Evolutionary conservation across 2,113 vertebrate species (phyloP).

Genomic region (Pterocles gutturalis): DNA sequence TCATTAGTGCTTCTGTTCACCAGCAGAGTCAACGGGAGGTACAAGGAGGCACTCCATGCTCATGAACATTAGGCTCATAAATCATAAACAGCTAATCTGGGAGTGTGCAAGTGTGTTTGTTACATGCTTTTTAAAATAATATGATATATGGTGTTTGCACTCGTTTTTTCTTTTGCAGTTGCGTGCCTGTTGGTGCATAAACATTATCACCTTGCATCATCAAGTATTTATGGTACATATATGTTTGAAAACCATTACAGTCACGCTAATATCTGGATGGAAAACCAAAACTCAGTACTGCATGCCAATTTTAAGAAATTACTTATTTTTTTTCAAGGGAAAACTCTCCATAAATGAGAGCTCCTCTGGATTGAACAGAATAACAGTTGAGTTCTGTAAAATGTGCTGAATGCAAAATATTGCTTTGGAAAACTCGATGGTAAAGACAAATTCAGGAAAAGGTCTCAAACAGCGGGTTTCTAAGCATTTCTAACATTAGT

Average conservation of each 20-base stretch:
- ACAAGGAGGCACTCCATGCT: background rate
- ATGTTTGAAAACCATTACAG: background rate
- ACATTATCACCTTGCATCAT: background rate
- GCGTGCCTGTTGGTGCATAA: background rate
- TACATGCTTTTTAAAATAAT: background rate
- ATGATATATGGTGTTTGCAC: background rate
- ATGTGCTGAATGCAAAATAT: background rate
- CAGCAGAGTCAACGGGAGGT: background rate
- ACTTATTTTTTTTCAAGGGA: background rate
- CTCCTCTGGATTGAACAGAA: fast-evolving
- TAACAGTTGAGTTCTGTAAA: background rate
- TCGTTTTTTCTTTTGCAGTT: background rate
- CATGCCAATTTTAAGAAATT: background rate
- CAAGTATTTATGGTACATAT: background rate
- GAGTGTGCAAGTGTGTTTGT: background rate
- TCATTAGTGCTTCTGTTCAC: background rate
- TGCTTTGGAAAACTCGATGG: background rate
- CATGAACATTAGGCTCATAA: background rate
- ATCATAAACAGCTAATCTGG: background rate
- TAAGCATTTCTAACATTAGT: background rate
- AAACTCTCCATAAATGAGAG: background rate
- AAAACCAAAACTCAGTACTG: background rate
- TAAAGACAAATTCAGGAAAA: background rate
- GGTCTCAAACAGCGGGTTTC: background rate
- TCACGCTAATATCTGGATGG: background rate